Conservation (phyloP, 2,113 vertebrate species). For the Shinisaurus crocodilurus region DNA sequence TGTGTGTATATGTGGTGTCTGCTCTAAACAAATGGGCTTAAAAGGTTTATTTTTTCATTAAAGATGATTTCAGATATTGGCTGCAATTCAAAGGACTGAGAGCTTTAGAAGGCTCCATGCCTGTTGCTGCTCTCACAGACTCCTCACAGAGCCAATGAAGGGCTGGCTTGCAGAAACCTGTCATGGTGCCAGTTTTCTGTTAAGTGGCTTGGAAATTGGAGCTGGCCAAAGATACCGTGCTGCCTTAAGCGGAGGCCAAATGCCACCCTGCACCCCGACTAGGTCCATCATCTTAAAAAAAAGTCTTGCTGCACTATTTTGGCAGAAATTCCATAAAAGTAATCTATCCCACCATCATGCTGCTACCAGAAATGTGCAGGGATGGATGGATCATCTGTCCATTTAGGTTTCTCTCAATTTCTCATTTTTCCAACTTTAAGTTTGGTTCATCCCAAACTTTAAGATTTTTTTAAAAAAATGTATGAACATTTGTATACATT, state of each 20-base stretch:
- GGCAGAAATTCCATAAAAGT: neutral
- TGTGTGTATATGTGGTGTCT: neutral
- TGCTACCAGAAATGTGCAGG: neutral
- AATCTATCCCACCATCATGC: neutral
- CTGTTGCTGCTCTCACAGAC: neutral
- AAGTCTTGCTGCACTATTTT: neutral
- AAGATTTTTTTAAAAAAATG: no score
- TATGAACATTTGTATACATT: no score
- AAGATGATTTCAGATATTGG: conserved; percentile 11
- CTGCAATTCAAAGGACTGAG: conserved; percentile 10
- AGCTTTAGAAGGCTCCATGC: neutral
- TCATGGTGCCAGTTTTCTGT: neutral
- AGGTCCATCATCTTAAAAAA: neutral
- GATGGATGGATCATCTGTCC: no score
- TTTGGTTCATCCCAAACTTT: no score
- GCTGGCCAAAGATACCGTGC: neutral
- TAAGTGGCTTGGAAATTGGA: neutral
- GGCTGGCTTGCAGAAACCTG: neutral
- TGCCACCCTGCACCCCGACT: neutral
- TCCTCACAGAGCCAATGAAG: neutral
- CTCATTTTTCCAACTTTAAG: no score
- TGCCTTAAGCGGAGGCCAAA: neutral
- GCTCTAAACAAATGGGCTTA: conserved; percentile 5
- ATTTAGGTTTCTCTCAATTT: no score
- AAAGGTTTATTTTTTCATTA: conserved; percentile 9